Conservation (phyloP, 2,888 invertebrate species). For the Agelastica alni region DNA sequence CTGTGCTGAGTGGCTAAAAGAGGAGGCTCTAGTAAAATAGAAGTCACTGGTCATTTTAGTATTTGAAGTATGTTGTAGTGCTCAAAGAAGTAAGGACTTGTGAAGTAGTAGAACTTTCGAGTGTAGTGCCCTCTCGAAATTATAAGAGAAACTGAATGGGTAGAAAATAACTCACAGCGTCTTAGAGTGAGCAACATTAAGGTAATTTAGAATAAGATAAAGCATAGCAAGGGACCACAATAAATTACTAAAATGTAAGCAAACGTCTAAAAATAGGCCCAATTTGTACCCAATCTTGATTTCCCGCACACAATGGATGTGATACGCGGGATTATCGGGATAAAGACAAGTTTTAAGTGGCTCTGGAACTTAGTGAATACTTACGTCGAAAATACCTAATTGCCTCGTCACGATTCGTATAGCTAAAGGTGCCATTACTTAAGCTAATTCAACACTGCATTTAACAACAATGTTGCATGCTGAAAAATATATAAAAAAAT, state of each 20-base stretch:
- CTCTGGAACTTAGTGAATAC: constrained; percentile 37
- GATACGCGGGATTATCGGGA: constrained; percentile 46
- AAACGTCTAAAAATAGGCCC: constrained; percentile 44
- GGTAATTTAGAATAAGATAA: constrained; percentile 45
- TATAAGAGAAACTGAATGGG: constrained; percentile 31
- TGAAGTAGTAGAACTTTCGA: constrained; percentile 31
- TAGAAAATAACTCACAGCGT: constrained; percentile 42
- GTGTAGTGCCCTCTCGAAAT: constrained; percentile 29
- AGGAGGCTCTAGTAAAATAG: constrained; percentile 22
- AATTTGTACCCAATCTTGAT: constrained; percentile 45
- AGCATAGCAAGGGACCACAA: constrained; percentile 39
- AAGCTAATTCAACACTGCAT: constrained; percentile 23
- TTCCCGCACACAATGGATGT: constrained; percentile 42
- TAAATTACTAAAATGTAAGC: constrained; percentile 44
- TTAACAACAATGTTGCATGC: constrained; percentile 4
- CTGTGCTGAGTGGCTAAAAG: constrained; percentile 20
- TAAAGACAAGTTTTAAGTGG: constrained; percentile 42
- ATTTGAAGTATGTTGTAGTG: constrained; percentile 28
- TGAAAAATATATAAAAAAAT: not conserved
- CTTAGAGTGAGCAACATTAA: constrained; percentile 43
- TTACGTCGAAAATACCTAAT: constrained; percentile 43
- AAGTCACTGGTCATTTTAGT: constrained; percentile 33
- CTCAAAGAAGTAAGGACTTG: constrained; percentile 28
- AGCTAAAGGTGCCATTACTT: constrained; percentile 28
- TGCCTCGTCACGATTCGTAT: constrained; percentile 38